Conservation (phyloP, 2,113 vertebrate species). For the Epinephelus cyanopodus region DNA sequence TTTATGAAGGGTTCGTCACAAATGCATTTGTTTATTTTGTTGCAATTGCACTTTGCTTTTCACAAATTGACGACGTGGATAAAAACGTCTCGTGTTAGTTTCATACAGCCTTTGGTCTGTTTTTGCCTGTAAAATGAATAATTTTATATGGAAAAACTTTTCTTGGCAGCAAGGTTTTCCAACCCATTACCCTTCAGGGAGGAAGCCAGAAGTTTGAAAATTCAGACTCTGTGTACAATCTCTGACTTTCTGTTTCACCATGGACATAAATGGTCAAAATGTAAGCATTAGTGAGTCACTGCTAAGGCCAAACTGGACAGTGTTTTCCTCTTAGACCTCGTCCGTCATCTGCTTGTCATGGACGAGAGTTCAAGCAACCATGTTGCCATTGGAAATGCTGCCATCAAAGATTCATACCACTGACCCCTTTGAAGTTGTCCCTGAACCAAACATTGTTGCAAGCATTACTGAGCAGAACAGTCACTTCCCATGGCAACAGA, state of each 20-base stretch:
- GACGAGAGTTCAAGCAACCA: constrained; percentile 37
- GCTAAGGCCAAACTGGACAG: constrained; percentile 16
- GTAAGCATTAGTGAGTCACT: constrained; percentile 12
- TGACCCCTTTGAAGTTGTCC: constrained; percentile 67
- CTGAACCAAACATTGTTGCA: constrained; percentile 68
- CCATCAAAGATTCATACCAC: constrained; percentile 70
- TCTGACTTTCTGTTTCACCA: constrained; percentile 28
- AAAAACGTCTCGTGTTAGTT: background rate
- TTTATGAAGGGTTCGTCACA: too few species aligned
- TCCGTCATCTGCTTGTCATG: constrained; percentile 50
- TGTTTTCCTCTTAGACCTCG: constrained; percentile 37
- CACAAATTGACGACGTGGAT: background rate
- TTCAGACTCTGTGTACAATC: constrained; percentile 9
- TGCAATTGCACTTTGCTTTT: too few species aligned
- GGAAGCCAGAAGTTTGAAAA: background rate
- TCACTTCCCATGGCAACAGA: constrained; percentile 75
- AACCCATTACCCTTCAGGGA: constrained; percentile 3
- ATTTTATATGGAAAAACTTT: background rate
- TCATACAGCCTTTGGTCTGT: background rate
- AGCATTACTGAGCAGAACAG: constrained; percentile 69
- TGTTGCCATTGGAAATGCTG: constrained; percentile 45
- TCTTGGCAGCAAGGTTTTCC: background rate
- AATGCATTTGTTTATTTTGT: too few species aligned
- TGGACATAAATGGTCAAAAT: constrained; percentile 49
- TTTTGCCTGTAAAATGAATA: too few species aligned